Evolutionary conservation across 1,140 invertebrate genomes (phyloP), one percentile per base, ranked within the genome.

Genomic region (Neodiprion fabricii): DNA sequence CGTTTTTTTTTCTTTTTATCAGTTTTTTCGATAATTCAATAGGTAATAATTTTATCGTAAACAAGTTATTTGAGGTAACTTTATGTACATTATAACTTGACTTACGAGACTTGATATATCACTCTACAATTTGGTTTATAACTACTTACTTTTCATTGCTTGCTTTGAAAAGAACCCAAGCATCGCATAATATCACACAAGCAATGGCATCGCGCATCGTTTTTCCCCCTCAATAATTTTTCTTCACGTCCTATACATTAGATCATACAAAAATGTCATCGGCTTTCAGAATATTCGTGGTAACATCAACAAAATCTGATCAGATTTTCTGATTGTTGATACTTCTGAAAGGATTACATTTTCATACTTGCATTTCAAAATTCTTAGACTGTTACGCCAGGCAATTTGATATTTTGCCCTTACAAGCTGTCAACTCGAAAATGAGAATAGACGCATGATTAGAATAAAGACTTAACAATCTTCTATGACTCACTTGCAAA

Each of bases 1-100:
- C 73, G 66, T 61, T 5, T 61, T 61, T 61, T 61, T 61, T 61
- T 61, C n/a, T 61, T 61, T 61, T 61, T 61, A 14, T 61, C 53
- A 14, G 11, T 61, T 17, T 61, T 17, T 61, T 61, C n/a, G 11
- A 61, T 61, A 61, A 14, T 61, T 5, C 11, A 61, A 17, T 61
- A 61, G 2, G 28, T 40, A 40, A 40, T 40, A 40, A 40, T 40
- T 40, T 40, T 5, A 40, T 40, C 28, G 28, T 40, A 40, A 40
- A 40, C 28, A 40, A 40, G 28, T 40, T 40, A 40, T 40, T 40
- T 40, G 28, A 40, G 28, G 28, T 40, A 40, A 40, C 28, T 40
- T 40, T 40, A 40, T 40, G 28, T 40, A 40, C 28, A 40, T 40
- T 40, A 40, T 40, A 40, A 40, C 28, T 40, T 40, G 28, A 40